phyloP scores from a whole-genome alignment of 2,888 invertebrate genomes.

The Euclidia mi region DNA sequence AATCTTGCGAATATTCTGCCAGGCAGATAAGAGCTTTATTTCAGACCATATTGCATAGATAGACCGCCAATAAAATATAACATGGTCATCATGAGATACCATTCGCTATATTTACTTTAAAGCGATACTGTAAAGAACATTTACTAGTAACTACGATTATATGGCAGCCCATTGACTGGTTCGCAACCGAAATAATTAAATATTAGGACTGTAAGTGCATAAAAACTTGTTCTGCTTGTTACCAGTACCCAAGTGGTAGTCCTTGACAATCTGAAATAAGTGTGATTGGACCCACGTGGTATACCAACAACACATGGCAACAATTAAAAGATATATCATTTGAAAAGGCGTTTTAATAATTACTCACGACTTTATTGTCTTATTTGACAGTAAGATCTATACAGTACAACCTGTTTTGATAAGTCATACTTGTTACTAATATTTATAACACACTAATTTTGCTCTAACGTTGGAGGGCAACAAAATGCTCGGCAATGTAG shows the following conservation, averaged over 20 bases:
- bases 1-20: too few species aligned
- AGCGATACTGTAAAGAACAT: too few species aligned
- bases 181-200: not conserved
- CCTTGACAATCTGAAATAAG: constrained; percentile 45
- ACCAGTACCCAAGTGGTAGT: constrained; percentile 27
- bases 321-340: constrained; percentile 13
- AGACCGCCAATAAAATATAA: too few species aligned
- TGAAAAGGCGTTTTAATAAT: constrained; percentile 11
- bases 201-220: not conserved
- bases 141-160: too few species aligned
- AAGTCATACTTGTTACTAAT: not conserved
- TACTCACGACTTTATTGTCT: constrained; percentile 1
- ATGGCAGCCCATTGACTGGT: too few species aligned
- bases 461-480: too few species aligned
- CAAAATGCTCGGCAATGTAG: too few species aligned
- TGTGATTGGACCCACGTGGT: constrained; percentile 34
- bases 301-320: constrained; percentile 29
- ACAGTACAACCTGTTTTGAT: not conserved
- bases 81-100: too few species aligned
- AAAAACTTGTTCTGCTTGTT: constrained; percentile 27
- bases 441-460: too few species aligned
- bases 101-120: too few species aligned
- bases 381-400: not conserved
- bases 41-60: too few species aligned
- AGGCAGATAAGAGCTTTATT: too few species aligned